Evolutionary conservation across 2,888 invertebrate genomes (phyloP).

Genomic region (Eupsilia transversa): DNA sequence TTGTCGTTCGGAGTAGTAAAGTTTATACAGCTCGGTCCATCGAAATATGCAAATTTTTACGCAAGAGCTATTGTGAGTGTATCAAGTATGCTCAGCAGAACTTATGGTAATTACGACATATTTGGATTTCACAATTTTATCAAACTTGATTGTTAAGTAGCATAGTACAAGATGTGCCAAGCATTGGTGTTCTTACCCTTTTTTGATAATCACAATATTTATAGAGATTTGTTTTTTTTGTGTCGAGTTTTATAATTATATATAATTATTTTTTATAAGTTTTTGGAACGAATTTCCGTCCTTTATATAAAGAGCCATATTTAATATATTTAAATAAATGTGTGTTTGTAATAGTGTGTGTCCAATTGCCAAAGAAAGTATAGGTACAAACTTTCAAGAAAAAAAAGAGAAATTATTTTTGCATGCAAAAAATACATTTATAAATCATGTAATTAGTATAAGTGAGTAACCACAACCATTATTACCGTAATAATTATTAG

Average conservation of each 20-base stretch:
- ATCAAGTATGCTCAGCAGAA: slow-evolving; percentile 63
- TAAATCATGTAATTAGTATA: slow-evolving; percentile 60
- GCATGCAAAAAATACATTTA: slow-evolving; percentile 80
- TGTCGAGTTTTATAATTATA: slow-evolving; percentile 53
- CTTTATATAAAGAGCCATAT: slow-evolving; percentile 76
- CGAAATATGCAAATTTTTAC: slow-evolving; percentile 71
- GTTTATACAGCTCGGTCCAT: slow-evolving; percentile 65
- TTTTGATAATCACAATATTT: slow-evolving; percentile 62
- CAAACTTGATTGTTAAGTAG: slow-evolving; percentile 48
- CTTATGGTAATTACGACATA: slow-evolving; percentile 62
- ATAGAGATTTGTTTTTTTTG: slow-evolving; percentile 49
- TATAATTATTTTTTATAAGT: slow-evolving; percentile 54
- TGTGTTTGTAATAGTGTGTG: slow-evolving; percentile 74
- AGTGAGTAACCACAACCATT: slow-evolving; percentile 60
- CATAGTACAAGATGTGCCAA: slow-evolving; percentile 63
- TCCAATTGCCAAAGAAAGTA: slow-evolving; percentile 86
- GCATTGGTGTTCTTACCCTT: slow-evolving; percentile 54
- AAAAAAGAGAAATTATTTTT: slow-evolving; percentile 75
- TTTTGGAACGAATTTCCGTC: slow-evolving; percentile 78
- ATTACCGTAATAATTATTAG: slow-evolving; percentile 64
- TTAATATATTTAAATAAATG: slow-evolving; percentile 69
- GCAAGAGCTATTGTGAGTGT: slow-evolving; percentile 64
- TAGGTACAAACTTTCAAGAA: slow-evolving; percentile 81
- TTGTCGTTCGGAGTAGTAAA: slow-evolving; percentile 54
- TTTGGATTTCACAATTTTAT: slow-evolving; percentile 60